Conservation (phyloP, 1,140 invertebrate genomes). For the Penaeus indicus region DNA sequence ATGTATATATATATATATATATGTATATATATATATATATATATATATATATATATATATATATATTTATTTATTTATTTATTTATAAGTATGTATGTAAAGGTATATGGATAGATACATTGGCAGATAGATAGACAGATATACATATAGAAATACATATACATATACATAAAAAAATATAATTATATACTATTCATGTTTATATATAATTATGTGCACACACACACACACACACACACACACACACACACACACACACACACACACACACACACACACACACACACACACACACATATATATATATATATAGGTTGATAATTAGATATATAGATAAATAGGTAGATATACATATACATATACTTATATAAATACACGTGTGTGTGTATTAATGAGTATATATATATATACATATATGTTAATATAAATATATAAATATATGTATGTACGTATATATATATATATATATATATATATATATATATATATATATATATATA, state of each 20-base stretch:
- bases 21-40: neutral
- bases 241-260: neutral
- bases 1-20: slow-evolving; percentile 3
- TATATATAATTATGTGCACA: neutral
- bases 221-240: neutral
- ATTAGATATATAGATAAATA: neutral
- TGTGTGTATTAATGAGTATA: neutral
- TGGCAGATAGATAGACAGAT: neutral
- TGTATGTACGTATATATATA: slow-evolving; percentile 5
- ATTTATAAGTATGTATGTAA: neutral
- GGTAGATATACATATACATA: too few species aligned
- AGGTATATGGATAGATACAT: neutral
- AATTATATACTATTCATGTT: neutral
- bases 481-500: slow-evolving; percentile 1
- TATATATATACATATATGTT: neutral
- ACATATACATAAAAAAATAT: neutral
- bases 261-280: neutral
- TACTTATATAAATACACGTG: neutral
- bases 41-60: neutral
- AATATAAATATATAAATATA: neutral
- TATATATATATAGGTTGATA: neutral
- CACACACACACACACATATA: neutral
- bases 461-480: slow-evolving; percentile 22
- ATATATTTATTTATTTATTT: neutral
- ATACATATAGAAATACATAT: neutral